A percentile compares a stretch with the other conserved stretches of the same genome.
Evolutionary conservation across 2,888 invertebrate genomes (phyloP).

Genomic region (Cephonodes hylas): DNA sequence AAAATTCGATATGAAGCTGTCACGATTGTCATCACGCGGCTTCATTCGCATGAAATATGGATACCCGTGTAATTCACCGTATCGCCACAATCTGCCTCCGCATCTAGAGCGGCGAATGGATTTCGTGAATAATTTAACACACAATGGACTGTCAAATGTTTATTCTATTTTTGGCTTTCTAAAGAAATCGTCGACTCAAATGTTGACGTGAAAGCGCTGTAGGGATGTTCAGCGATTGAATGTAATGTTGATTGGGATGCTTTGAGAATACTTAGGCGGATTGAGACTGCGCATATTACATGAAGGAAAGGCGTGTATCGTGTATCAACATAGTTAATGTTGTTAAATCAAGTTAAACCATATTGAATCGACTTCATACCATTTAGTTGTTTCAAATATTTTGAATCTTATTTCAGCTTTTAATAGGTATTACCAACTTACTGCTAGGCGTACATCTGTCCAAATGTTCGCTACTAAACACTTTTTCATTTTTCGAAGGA

Average conservation of each 20-base stretch:
- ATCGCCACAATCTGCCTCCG: constrained; percentile 65
- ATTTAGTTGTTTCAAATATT: background rate
- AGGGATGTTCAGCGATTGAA: too few relatives aligned
- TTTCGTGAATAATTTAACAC: constrained; percentile 77
- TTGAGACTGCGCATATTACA: too few relatives aligned
- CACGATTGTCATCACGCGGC: constrained; percentile 72
- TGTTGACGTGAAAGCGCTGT: background rate
- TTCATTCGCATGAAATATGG: constrained; percentile 64
- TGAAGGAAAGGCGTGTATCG: too few relatives aligned
- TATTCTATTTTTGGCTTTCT: constrained; percentile 48
- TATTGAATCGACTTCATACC: background rate
- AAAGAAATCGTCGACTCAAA: constrained; percentile 47
- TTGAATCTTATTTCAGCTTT: background rate
- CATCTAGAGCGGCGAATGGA: constrained; percentile 69
- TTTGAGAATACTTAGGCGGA: too few relatives aligned
- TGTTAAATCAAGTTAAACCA: background rate
- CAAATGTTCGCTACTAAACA: too few relatives aligned
- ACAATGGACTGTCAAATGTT: constrained; percentile 71
- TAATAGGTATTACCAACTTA: too few relatives aligned
- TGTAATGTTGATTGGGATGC: too few relatives aligned
- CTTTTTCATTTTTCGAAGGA: too few relatives aligned
- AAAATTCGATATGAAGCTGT: constrained; percentile 49
- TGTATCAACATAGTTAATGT: too few relatives aligned
- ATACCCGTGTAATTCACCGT: constrained; percentile 67
- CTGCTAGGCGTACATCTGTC: too few relatives aligned